Evolutionary conservation across 2,113 vertebrate species (phyloP), one percentile per base, ranked within the genome.

Genomic region (Dendrocopos noguchii): DNA sequence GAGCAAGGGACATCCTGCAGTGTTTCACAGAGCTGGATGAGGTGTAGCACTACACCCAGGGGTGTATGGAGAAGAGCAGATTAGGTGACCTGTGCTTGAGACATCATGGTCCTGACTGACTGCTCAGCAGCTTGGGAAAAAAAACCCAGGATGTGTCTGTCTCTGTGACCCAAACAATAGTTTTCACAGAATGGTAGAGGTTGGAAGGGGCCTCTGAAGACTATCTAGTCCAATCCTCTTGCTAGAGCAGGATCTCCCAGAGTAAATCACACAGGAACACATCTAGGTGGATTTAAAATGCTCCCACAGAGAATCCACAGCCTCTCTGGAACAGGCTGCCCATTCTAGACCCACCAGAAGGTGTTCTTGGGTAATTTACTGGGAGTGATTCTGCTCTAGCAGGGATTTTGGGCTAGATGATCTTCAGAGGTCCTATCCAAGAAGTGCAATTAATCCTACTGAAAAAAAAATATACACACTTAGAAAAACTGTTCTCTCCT

Each of bases 71-170:
- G 46, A 50, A 70, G 55, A 60, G 18, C 3, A 1, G 2, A 59
- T 36, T n/a, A 59, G 27, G 15, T 66, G 52, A 74, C 10, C 21
- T 0, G 19, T 25, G 47, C 31, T 61, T 0, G 0, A 79, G 53
- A 67, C 1, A 0, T 22, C 33, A 36, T 42, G 59, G 31, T 22
- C 18, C n/a, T 18, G 13, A 57, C 63, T 77, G 34, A 63, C 0
- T 28, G 56, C 21, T 60, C 64, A 76, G n/a, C 46, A 82, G 25
- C 9, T 34, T 76, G 59, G 29, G n/a, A n/a, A 84, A 88, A 90
- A 44, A 44, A 44, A 44, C 14, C 24, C 46, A 31, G 31, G 78
- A 68, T 46, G 42, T 12, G 6, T 18, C 18, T 52, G 3, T 44
- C 42, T 50, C 5, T 18, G 6, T 44, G 47, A 72, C 12, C 50